Evolutionary conservation across 2,888 invertebrate species (phyloP).

Genomic region (Malachius bipustulatus): DNA sequence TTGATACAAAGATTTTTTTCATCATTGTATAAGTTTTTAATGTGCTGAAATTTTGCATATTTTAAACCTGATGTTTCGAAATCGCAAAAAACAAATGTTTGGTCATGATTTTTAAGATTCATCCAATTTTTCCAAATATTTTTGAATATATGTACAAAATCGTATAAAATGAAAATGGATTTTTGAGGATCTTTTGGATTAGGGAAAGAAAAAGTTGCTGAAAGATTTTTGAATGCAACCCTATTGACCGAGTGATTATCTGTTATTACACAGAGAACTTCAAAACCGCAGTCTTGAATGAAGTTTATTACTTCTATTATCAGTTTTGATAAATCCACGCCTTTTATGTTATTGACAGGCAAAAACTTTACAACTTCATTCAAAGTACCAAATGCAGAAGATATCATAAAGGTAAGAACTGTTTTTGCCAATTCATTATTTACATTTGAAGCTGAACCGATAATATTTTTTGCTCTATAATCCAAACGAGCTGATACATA

Average conservation of each 20-base stretch:
- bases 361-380: slow-evolving; percentile 5
- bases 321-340: slow-evolving; percentile 3
- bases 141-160: slow-evolving; percentile 15
- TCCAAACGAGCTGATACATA: no score
- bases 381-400: slow-evolving; percentile 6
- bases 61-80: slow-evolving; percentile 7
- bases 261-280: slow-evolving; percentile 7
- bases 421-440: no score
- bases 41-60: slow-evolving; percentile 11
- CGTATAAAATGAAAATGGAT: slow-evolving; percentile 12
- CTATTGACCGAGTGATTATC: slow-evolving; percentile 7
- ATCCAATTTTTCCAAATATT: slow-evolving; percentile 15
- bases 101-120: slow-evolving; percentile 13
- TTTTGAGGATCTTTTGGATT: slow-evolving; percentile 13
- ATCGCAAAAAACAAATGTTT: slow-evolving; percentile 13
- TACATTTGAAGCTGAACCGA: no score
- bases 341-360: slow-evolving; percentile 6
- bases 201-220: slow-evolving; percentile 7
- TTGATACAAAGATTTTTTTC: slow-evolving; percentile 11
- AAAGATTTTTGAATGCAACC: slow-evolving; percentile 6
- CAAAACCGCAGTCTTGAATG: slow-evolving; percentile 8
- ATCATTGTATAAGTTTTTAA: slow-evolving; percentile 9
- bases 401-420: slow-evolving; percentile 4
- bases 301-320: no score
- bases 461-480: no score